A percentile compares a stretch with the other conserved stretches of the same genome.
Conservation (phyloP, 92 coral and sea anemone genomes). For the Paramuricea clavata region DNA sequence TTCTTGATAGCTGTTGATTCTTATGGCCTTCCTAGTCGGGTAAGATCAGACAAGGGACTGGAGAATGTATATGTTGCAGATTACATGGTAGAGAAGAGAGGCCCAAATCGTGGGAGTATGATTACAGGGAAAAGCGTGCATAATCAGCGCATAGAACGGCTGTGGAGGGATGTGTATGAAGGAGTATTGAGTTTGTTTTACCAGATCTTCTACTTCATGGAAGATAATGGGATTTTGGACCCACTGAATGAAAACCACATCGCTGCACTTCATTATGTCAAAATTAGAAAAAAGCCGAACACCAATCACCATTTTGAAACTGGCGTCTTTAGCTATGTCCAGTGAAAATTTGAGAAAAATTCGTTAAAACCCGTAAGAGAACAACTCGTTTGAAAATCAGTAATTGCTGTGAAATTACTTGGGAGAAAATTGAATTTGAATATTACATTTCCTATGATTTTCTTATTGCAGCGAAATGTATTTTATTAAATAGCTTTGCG, state of each 20-base stretch:
- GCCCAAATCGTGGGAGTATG: conserved; percentile 67
- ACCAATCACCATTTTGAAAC: no score
- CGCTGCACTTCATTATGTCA: conserved; percentile 74
- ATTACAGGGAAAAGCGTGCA: conserved; percentile 62
- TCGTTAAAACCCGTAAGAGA: no score
- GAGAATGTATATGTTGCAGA: conserved; percentile 65
- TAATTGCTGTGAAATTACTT: no score
- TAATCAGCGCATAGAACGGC: conserved; percentile 70
- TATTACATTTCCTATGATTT: no score
- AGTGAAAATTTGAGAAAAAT: no score
- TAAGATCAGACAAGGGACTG: conserved; percentile 57
- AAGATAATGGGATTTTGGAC: conserved; percentile 62
- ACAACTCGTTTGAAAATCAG: no score
- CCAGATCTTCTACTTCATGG: conserved; percentile 67
- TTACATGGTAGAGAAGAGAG: conserved; percentile 58
- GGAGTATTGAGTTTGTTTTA: conserved; percentile 67
- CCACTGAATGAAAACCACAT: conserved; percentile 71
- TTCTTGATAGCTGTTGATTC: conserved; percentile 32
- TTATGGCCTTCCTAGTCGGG: conserved; percentile 63
- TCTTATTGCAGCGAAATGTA: no score
- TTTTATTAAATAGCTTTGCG: no score
- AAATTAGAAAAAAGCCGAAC: no score
- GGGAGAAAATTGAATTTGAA: no score
- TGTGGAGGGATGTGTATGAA: conserved; percentile 72
- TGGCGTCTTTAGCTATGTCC: no score